Evolutionary conservation across 1,140 invertebrate species (phyloP).

Genomic region (Magallana angulata): DNA sequence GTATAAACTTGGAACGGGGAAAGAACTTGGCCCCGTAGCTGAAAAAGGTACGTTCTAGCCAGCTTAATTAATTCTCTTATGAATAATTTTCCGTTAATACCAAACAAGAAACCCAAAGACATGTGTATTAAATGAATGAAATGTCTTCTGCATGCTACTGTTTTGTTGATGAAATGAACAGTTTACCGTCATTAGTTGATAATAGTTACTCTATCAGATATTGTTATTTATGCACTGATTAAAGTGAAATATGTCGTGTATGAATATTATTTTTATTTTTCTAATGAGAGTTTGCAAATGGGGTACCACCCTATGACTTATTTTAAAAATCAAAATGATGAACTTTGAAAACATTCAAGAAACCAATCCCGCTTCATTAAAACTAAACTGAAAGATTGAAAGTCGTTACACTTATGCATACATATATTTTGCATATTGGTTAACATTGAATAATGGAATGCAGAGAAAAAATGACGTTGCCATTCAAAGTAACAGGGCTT

Average conservation of each 20-base stretch:
- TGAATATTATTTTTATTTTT: not conserved
- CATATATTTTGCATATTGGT: too few species aligned
- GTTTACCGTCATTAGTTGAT: too few species aligned
- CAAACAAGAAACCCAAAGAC: not conserved
- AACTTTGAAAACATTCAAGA: too few species aligned
- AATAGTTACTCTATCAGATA: not conserved
- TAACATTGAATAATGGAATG: too few species aligned
- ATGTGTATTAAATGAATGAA: conserved; percentile 31
- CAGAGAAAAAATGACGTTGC: too few species aligned
- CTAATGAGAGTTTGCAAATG: not conserved
- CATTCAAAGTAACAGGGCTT: too few species aligned
- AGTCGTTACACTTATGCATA: too few species aligned
- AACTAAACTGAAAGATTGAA: too few species aligned
- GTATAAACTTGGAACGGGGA: not conserved
- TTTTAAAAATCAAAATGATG: too few species aligned
- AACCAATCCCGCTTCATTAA: too few species aligned
- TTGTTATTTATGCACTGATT: not conserved
- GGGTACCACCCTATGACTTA: not conserved
- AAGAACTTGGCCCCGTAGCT: not conserved
- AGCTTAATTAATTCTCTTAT: not conserved
- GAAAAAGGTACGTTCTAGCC: not conserved
- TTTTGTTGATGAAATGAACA: not conserved
- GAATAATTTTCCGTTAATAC: not conserved
- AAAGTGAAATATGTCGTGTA: too few species aligned
- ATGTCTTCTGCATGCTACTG: not conserved